Percentiles rank a stretch among this genome's conserved stretches.
Conservation (phyloP, 30 jellyfish, hydroid and myxozoan species). For the Cassiopea xamachana region DNA sequence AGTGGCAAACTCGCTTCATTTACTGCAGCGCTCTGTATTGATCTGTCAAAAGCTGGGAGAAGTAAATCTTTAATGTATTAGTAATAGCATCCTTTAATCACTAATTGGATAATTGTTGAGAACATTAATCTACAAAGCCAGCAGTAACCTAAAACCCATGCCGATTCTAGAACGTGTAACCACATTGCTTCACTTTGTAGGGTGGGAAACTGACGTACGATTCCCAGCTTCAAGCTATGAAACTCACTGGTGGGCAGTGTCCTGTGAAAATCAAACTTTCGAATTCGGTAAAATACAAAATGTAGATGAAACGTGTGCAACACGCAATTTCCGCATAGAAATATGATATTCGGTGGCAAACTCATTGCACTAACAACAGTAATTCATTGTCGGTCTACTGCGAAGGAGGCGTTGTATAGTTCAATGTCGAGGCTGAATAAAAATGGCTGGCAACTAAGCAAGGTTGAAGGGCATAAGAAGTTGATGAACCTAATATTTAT, state of each 20-base stretch:
- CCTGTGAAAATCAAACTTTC: neutral
- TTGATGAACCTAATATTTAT: too few species aligned
- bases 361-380: too few species aligned
- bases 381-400: too few species aligned
- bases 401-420: too few species aligned
- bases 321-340: too few species aligned
- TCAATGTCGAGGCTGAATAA: too few species aligned
- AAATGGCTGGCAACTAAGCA: too few species aligned
- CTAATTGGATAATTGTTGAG: neutral
- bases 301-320: too few species aligned
- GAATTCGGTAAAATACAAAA: neutral
- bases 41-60: neutral
- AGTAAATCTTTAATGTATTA: neutral
- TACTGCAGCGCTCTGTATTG: too few species aligned
- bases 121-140: neutral
- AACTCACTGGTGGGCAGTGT: neutral
- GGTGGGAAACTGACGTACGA: slow-evolving; percentile 4
- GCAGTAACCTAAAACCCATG: neutral
- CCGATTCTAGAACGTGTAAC: neutral
- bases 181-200: neutral
- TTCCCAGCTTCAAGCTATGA: neutral
- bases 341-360: too few species aligned
- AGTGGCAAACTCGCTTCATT: too few species aligned
- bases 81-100: neutral
- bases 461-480: too few species aligned